These are phyloP conservation scores for Mactromeris polynyma DNA, from an alignment of 2,888 invertebrate genomes.

Conservation along the genomic window DNA sequence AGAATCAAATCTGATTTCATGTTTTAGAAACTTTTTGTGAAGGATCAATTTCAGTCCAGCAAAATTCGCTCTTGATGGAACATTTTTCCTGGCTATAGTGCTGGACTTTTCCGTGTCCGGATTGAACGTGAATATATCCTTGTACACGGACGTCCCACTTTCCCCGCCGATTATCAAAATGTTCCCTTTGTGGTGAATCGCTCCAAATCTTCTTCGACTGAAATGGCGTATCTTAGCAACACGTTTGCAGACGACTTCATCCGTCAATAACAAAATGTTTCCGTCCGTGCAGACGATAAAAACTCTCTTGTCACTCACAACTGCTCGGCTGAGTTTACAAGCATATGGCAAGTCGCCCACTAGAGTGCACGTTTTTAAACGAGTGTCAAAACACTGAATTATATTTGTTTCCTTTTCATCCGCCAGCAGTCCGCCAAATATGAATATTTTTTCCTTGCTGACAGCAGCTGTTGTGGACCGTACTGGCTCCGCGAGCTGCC, in stretches of 20 bases:
- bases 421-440: conserved; percentile 75
- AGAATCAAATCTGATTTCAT: conserved; percentile 52
- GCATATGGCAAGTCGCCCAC: conserved; percentile 73
- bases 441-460: conserved; percentile 76
- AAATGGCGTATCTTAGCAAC: conserved; percentile 73
- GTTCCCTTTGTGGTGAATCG: conserved; percentile 71
- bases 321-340: conserved; percentile 74
- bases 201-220: conserved; percentile 75
- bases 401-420: conserved; percentile 76
- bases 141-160: conserved; percentile 67
- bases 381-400: conserved; percentile 77
- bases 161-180: conserved; percentile 76
- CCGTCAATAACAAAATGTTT: conserved; percentile 69
- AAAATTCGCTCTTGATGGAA: conserved; percentile 76
- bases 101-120: conserved; percentile 68
- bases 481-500: conserved; percentile 68
- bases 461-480: conserved; percentile 77
- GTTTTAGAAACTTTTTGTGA: conserved; percentile 75
- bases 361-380: conserved; percentile 66
- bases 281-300: conserved; percentile 79
- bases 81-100: conserved; percentile 63
- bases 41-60: conserved; percentile 76
- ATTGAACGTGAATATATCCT: conserved; percentile 73
- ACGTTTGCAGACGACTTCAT: conserved; percentile 65
- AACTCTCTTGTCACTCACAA: conserved; percentile 74